phyloP scores from a whole-genome alignment of 1,140 invertebrate genomes.

The Caenorhabditis brenneri region DNA sequence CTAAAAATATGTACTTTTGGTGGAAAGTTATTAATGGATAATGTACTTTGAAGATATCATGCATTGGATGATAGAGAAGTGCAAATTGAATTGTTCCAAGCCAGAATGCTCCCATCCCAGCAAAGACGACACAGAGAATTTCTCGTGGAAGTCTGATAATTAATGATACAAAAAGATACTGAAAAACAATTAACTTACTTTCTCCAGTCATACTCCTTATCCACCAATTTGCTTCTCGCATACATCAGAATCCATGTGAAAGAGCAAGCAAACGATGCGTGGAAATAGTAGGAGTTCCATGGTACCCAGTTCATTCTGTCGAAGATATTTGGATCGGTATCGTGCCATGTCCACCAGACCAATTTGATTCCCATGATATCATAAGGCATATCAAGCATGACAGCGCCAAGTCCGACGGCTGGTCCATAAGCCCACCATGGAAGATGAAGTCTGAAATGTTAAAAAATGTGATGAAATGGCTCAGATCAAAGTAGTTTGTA shows the following conservation, averaged over 20 bases:
- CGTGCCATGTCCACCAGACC: conserved; percentile 85
- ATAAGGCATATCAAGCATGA: conserved; percentile 81
- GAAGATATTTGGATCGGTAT: conserved; percentile 82
- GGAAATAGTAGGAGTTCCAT: conserved; percentile 83
- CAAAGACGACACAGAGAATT: conserved; percentile 61
- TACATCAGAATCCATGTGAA: conserved; percentile 79
- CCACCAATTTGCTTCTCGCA: conserved; percentile 71
- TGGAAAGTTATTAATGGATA: too few species aligned
- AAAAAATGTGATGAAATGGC: background rate
- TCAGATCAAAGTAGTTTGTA: conserved; percentile 49
- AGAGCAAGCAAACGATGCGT: conserved; percentile 79
- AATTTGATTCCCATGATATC: conserved; percentile 82
- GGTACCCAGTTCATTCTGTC: conserved; percentile 82
- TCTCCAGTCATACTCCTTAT: conserved; percentile 73
- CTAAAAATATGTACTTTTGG: background rate
- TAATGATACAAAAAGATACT: background rate
- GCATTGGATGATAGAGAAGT: conserved; percentile 64
- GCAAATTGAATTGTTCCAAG: conserved; percentile 62
- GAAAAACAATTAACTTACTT: conserved; percentile 62
- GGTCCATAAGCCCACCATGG: conserved; percentile 68
- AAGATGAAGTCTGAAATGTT: conserved; percentile 61
- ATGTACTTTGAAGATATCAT: conserved; percentile 63
- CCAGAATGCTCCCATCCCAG: conserved; percentile 66
- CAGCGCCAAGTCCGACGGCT: conserved; percentile 78
- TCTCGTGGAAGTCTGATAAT: conserved; percentile 63